Evolutionary conservation across 2,888 invertebrate species (phyloP).

Genomic region (Merodon equestris): DNA sequence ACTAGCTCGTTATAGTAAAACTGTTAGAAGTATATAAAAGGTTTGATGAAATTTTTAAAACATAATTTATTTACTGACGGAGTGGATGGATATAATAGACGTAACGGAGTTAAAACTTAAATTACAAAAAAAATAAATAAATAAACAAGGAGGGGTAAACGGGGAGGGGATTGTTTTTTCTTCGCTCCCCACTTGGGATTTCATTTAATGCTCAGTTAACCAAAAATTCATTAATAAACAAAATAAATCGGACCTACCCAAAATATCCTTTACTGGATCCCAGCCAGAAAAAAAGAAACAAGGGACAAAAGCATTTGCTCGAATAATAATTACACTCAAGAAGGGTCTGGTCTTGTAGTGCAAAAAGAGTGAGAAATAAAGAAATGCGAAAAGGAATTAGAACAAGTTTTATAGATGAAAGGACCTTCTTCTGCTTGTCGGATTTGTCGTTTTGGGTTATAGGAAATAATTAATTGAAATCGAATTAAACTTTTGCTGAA

Average conservation of each 20-base stretch:
- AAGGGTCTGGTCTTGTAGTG: conserved; percentile 39
- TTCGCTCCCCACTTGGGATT: conserved; percentile 56
- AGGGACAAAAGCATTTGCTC: conserved; percentile 43
- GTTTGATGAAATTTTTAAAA: conserved; percentile 18
- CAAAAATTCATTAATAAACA: conserved; percentile 69
- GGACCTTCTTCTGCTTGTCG: conserved; percentile 35
- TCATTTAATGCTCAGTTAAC: conserved; percentile 68
- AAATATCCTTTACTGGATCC: conserved; percentile 21
- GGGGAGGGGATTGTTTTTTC: conserved; percentile 54
- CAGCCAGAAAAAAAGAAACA: conserved; percentile 43
- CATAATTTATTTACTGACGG: neutral
- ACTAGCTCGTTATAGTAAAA: too few relatives aligned
- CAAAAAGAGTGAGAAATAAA: conserved; percentile 35
- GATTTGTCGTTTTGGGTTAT: conserved; percentile 8
- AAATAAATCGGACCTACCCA: conserved; percentile 63
- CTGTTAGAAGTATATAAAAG: too few relatives aligned
- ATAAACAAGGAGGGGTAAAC: conserved; percentile 14
- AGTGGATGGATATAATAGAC: too few relatives aligned
- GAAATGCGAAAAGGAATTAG: conserved; percentile 60
- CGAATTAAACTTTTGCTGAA: conserved; percentile 63
- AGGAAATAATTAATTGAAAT: conserved; percentile 62
- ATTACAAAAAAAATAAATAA: conserved; percentile 42
- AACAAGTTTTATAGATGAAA: conserved; percentile 51
- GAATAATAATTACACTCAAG: conserved; percentile 50
- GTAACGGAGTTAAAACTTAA: conserved; percentile 14